Evolutionary conservation across 2,888 invertebrate genomes (phyloP).

Genomic region (Athetis lepigone): DNA sequence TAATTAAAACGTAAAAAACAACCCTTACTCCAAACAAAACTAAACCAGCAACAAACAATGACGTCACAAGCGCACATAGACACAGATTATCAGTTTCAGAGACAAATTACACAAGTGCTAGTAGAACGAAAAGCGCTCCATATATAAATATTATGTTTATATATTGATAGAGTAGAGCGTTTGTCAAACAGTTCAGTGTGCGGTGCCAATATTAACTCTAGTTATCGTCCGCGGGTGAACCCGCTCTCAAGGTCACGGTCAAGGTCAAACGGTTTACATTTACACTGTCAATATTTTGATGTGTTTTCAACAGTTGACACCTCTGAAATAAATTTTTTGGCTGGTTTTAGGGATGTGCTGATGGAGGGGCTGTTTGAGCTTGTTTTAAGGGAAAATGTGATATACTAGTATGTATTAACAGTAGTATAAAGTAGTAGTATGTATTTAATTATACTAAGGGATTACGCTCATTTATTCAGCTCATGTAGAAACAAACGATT

Average conservation of each 20-base stretch:
- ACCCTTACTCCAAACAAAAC: conserved; percentile 46
- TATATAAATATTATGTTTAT: conserved; percentile 91
- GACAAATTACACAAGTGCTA: conserved; percentile 86
- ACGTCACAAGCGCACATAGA: conserved; percentile 68
- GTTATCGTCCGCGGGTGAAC: conserved; percentile 86
- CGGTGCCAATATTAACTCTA: conserved; percentile 90
- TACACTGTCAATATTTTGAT: conserved; percentile 79
- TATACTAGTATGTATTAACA: neutral
- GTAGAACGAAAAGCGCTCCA: conserved; percentile 83
- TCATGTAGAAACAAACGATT: no score
- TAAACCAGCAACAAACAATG: conserved; percentile 51
- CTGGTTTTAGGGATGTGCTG: conserved; percentile 37
- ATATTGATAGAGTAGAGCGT: conserved; percentile 90
- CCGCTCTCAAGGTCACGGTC: conserved; percentile 83
- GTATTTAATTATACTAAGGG: no score
- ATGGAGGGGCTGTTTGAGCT: neutral
- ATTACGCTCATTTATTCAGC: no score
- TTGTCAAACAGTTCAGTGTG: conserved; percentile 87
- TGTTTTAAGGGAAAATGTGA: neutral
- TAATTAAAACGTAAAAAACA: neutral
- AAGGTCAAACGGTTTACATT: conserved; percentile 77
- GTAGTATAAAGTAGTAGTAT: no score
- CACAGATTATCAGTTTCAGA: conserved; percentile 87
- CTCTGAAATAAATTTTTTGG: conserved; percentile 50
- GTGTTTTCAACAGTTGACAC: conserved; percentile 67